Base-by-base conservation (phyloP, 2,888 invertebrate species). In the Aphelenchoides bicaudatus region DNA sequence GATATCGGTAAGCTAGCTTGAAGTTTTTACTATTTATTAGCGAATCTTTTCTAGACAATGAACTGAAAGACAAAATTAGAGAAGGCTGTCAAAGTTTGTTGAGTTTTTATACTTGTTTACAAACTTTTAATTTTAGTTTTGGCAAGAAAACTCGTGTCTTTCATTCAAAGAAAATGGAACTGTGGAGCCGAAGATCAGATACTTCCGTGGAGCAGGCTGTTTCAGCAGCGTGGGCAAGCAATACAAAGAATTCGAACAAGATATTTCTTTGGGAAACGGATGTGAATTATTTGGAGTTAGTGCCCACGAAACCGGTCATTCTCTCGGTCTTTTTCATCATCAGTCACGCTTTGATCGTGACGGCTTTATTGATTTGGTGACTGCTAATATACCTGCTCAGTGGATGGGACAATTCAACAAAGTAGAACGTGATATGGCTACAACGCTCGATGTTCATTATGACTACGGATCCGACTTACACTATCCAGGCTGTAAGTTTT, bases 251-350 rank as follows among this genome's bases (percentile, higher is more conserved):
- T 66, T 68, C 6, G 62, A 63, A 27, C 74, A 78, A 61, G 71
- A 72, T 5, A 56, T 78, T n/a, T 74, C 74, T 0, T 60, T 78
- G 6, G 77, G 77, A 25, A 43, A 56, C 5, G 73, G 74, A 1
- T 75, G 77, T 53, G 74, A 73, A 53, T 62, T 63, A 46, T 53
- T 53, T 5, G 56, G 58, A 2, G 58, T 58, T 2, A 56, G 31
- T 1, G 56, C 56, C 3, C 56, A 56, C 34, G 56, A 56, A 58
- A 58, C 56, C 2, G 56, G 58, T 6, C 56, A 56, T 58, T n/a
- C 56, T 3, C 23, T 56, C 10, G 56, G 56, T 16, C 21, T 54
- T 16, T 54, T 54, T 38, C 55, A 54, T 3, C 55, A 54, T 46
- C 55, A 54, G 55, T 39, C 56, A 16, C 43, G 55, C 2, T 3